A percentile compares a stretch with the other conserved stretches of the same genome.
These are phyloP conservation scores for Gortyna flavago DNA, from an alignment of 2,888 invertebrate species.

Conservation along the genomic window DNA sequence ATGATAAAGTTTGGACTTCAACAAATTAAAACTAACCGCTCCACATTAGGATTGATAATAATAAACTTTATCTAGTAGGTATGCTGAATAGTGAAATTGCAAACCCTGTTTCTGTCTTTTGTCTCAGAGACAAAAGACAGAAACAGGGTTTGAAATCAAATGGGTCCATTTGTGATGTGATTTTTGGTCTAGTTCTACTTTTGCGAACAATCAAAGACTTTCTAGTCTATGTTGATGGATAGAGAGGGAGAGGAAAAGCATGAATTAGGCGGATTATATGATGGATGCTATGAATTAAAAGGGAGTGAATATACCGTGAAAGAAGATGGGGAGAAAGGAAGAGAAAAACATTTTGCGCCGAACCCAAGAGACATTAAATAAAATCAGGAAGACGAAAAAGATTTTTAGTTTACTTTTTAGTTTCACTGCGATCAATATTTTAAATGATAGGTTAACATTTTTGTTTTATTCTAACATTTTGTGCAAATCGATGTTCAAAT, in stretches of 20 bases:
- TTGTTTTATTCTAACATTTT: not conserved
- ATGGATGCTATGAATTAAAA: not conserved
- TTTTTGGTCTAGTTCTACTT: slow-evolving; percentile 1
- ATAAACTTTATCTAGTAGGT: slow-evolving; percentile 16
- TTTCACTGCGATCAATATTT: not conserved
- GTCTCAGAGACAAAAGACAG: not conserved
- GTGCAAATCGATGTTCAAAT: not conserved
- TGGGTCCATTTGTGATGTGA: not conserved
- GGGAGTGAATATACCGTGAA: not conserved
- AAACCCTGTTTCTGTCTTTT: too few relatives aligned
- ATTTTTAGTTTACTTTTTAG: not conserved
- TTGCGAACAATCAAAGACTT: not conserved
- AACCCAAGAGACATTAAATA: not conserved
- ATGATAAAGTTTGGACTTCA: slow-evolving; percentile 62
- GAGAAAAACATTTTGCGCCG: not conserved
- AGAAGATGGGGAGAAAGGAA: not conserved
- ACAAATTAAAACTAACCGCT: slow-evolving; percentile 57
- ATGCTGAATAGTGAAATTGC: not conserved
- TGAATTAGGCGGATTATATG: not conserved
- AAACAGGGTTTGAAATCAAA: not conserved
- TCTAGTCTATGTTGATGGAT: not conserved
- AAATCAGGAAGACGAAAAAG: not conserved
- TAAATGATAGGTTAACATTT: not conserved
- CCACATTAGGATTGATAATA: slow-evolving; percentile 16
- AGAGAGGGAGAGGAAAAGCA: not conserved